Percentiles rank a stretch among this genome's conserved stretches.
Conservation (phyloP, 2,888 invertebrate genomes). For the Adelphocoris suturalis region DNA sequence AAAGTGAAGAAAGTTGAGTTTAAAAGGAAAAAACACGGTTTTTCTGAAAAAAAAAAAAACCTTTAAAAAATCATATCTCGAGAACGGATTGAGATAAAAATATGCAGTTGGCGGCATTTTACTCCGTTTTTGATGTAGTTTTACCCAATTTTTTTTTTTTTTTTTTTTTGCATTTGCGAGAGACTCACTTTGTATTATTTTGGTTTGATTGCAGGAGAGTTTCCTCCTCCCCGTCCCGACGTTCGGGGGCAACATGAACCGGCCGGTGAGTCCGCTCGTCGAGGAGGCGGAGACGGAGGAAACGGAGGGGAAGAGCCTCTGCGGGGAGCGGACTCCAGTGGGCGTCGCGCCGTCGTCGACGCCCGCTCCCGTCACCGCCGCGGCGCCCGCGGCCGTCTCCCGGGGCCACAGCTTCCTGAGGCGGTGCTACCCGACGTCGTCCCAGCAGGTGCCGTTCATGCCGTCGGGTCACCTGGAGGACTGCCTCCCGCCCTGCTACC, state of each 20-base stretch:
- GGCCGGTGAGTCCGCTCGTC: constrained; percentile 77
- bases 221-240: constrained; percentile 77
- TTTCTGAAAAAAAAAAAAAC: too few species aligned
- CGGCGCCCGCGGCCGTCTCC: constrained; percentile 57
- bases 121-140: too few species aligned
- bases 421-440: constrained; percentile 78
- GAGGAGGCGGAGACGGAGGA: constrained; percentile 77
- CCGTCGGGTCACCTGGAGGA: constrained; percentile 80
- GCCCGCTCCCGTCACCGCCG: constrained; percentile 58
- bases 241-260: constrained; percentile 76
- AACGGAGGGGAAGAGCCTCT: constrained; percentile 74
- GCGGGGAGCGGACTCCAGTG: constrained; percentile 66
- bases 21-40: too few species aligned
- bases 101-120: too few species aligned
- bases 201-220: constrained; percentile 76
- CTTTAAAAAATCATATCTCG: too few species aligned
- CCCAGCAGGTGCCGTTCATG: constrained; percentile 78
- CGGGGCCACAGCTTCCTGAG: constrained; percentile 77
- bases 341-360: constrained; percentile 59
- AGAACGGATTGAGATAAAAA: too few species aligned
- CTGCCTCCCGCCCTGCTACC: constrained; percentile 82
- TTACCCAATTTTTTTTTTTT: too few species aligned
- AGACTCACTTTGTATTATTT: too few species aligned
- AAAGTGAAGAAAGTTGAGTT: too few species aligned
- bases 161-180: too few species aligned